Evolutionary conservation across 2,113 vertebrate species (phyloP), one percentile per base, ranked within the genome.

Genomic region (rabbit (Oryctolagus cuniculus)): DNA sequence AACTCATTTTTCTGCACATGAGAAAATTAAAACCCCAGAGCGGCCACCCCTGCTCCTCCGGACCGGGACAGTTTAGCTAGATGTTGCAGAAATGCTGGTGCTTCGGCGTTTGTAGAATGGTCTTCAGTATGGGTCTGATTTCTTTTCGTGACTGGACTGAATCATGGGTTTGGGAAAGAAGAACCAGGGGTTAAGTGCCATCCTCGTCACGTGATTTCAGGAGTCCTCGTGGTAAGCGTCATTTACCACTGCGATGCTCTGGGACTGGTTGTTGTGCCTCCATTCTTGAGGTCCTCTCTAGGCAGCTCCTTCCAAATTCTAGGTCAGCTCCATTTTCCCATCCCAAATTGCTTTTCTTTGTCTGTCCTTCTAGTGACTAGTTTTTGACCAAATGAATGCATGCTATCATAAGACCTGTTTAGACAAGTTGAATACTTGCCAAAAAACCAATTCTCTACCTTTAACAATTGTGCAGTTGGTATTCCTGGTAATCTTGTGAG

Each of bases 381-480:
- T 82, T 82, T 91, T 93, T 84, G 61, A 81, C 19, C 69, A 86
- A 73, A 93, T 85, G 6, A 90, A 63, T 90, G 15, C 12, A 64
- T 69, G 44, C 55, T 95, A 31, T 77, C 82, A n/a, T 66, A 86
- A 86, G 29, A 49, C 53, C 31, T 86, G 4, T 95, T 94, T 91
- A 44, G n/a, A 38, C 34, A 95, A 78, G 82, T 77, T 83, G 58
- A 83, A 70, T 89, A 91, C 31, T 69, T 89, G 67, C 72, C 61
- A 55, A 88, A 93, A 78, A 84, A 78, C 27, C 67, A 13, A 24
- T 66, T 67, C 21, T 55, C n/a, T 27, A 58, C 79, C 24, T 90
- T 73, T 85, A 94, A 82, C 53, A 88, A 13, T 82, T 78, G 86
- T 61, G 16, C 70, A n/a, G 10, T 58, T 85, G 69, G 25, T 89